Conservation (phyloP, 2,888 invertebrate species). For the Lasius platythorax region DNA sequence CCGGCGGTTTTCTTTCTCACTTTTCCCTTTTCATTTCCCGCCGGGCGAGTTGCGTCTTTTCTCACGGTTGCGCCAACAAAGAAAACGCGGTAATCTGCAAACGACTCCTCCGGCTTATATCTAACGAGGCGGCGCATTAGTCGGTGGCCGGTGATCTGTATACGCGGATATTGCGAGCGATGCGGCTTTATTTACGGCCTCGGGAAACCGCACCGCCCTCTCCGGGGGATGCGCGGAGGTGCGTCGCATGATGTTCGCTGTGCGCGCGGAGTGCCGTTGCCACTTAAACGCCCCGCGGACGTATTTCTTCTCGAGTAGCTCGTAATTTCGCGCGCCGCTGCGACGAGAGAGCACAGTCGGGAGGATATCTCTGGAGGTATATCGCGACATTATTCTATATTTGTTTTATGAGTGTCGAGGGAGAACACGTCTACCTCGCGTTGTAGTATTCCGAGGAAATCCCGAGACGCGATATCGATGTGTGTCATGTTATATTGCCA, state of each 20-base stretch:
- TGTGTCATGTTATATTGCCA: not conserved
- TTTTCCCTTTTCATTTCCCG: not conserved
- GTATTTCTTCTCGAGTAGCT: slow-evolving; percentile 53
- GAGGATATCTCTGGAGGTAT: slow-evolving; percentile 1
- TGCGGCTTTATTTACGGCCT: slow-evolving; percentile 56
- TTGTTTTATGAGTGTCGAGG: slow-evolving; percentile 48
- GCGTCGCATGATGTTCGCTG: slow-evolving; percentile 30
- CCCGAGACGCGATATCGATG: not conserved
- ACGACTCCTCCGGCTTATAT: slow-evolving; percentile 64
- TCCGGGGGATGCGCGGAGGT: not conserved
- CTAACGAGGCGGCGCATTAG: slow-evolving; percentile 72
- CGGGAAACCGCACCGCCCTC: slow-evolving; percentile 20
- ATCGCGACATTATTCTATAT: slow-evolving; percentile 49
- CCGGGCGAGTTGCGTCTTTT: slow-evolving; percentile 23
- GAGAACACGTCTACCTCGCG: not conserved
- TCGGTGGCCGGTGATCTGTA: slow-evolving; percentile 66
- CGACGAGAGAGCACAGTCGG: slow-evolving; percentile 32
- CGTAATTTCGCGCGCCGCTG: slow-evolving; percentile 54
- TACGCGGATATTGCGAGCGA: slow-evolving; percentile 69
- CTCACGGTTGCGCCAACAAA: slow-evolving; percentile 56
- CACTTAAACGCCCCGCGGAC: slow-evolving; percentile 41
- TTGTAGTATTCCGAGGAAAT: not conserved
- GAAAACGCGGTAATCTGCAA: slow-evolving; percentile 71
- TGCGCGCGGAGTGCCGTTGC: slow-evolving; percentile 33
- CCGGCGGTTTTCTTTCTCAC: slow-evolving; percentile 19